Percentiles rank a stretch among this genome's conserved stretches.
These are phyloP conservation scores for Macrochelys suwanniensis DNA, from an alignment of 2,797 vertebrate species.

Conservation along the genomic window DNA sequence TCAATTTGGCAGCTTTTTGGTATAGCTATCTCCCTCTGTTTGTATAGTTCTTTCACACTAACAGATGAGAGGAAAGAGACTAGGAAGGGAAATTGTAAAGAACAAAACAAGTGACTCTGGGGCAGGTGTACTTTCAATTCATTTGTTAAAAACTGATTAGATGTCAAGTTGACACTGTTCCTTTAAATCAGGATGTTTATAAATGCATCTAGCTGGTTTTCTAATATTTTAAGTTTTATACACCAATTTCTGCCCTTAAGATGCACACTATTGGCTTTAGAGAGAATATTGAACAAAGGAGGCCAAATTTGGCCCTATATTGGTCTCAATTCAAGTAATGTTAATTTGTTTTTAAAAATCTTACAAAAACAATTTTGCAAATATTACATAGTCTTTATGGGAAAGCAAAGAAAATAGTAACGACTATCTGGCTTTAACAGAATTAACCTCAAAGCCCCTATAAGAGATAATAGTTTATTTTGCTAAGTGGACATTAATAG, in stretches of 20 bases:
- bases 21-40: background rate
- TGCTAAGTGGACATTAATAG: too few relatives aligned
- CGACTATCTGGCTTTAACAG: background rate
- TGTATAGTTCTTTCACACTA: background rate
- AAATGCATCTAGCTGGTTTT: too few relatives aligned
- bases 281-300: too few relatives aligned
- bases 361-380: background rate
- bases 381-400: background rate
- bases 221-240: too few relatives aligned
- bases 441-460: background rate
- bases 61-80: background rate
- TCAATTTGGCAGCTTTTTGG: background rate
- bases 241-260: background rate
- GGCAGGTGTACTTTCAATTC: too few relatives aligned
- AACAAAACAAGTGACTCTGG: too few relatives aligned
- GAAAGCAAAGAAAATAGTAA: background rate
- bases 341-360: too few relatives aligned
- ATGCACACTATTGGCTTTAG: too few relatives aligned
- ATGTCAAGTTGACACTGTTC: too few relatives aligned
- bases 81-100: too few relatives aligned
- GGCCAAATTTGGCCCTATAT: background rate
- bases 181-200: too few relatives aligned
- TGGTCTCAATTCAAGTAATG: accelerated
- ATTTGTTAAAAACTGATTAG: too few relatives aligned
- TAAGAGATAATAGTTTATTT: background rate